These are phyloP conservation scores for Cottus gobio DNA, from an alignment of 2,113 vertebrate genomes.

Conservation along the genomic window DNA sequence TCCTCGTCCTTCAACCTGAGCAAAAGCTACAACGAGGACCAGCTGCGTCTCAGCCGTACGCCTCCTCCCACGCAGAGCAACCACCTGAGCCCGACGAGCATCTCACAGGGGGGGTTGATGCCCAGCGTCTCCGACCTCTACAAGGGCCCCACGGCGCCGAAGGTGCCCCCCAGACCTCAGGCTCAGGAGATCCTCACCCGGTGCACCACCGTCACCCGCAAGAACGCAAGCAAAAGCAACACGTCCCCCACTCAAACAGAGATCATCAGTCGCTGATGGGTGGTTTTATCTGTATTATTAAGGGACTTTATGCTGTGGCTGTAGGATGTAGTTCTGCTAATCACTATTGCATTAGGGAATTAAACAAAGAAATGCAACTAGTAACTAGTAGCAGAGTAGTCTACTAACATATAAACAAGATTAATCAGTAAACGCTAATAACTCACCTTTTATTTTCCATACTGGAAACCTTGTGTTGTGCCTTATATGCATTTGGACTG, in stretches of 20 bases:
- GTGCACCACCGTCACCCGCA: slow-evolving; percentile 87
- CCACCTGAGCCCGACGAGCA: slow-evolving; percentile 56
- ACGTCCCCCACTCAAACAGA: slow-evolving; percentile 15
- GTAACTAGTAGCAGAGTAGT: no score
- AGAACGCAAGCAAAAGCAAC: slow-evolving; percentile 57
- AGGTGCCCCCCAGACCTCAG: slow-evolving; percentile 83
- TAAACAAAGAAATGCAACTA: no score
- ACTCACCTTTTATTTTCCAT: slow-evolving; percentile 69
- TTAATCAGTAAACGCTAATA: background rate
- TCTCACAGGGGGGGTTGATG: background rate
- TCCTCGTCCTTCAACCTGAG: slow-evolving; percentile 51
- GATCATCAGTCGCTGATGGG: slow-evolving; percentile 29
- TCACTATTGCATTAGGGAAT: no score
- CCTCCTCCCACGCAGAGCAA: background rate
- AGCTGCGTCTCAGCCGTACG: slow-evolving; percentile 14
- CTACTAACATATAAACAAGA: no score
- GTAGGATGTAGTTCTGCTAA: background rate
- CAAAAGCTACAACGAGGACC: accelerated
- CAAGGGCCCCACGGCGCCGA: slow-evolving; percentile 62
- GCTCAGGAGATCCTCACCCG: slow-evolving; percentile 83
- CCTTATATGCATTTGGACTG: slow-evolving; percentile 59
- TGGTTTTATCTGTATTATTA: background rate
- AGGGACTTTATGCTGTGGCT: background rate
- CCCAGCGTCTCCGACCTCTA: slow-evolving; percentile 59
- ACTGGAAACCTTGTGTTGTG: slow-evolving; percentile 68